phyloP scores from a whole-genome alignment of 2,113 vertebrate species.

The Pelusios castaneus region DNA sequence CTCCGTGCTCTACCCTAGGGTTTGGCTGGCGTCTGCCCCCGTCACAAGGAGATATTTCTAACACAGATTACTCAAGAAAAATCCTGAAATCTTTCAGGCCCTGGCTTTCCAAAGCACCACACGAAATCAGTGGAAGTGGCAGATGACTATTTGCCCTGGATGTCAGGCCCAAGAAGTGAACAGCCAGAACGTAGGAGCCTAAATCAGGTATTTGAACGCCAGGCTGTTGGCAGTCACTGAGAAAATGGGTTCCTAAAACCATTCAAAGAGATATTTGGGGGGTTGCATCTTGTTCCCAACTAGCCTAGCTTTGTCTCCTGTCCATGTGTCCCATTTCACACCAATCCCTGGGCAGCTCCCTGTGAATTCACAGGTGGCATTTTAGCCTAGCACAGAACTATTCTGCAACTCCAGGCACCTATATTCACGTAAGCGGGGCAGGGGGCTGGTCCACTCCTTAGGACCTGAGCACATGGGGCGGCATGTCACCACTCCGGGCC shows the following conservation, averaged over 20 bases:
- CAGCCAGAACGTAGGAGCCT: background rate
- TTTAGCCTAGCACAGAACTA: background rate
- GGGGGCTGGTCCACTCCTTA: background rate
- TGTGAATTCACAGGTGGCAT: background rate
- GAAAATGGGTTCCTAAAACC: background rate
- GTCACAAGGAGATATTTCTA: background rate
- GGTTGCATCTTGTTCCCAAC: background rate
- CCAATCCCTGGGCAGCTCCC: background rate
- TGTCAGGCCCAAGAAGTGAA: background rate
- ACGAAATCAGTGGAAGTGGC: background rate
- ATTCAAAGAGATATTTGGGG: background rate
- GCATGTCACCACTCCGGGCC: background rate
- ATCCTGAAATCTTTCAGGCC: background rate
- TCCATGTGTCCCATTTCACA: background rate
- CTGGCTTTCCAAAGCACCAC: background rate
- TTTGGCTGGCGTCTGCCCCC: background rate
- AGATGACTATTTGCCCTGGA: background rate
- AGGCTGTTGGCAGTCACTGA: background rate
- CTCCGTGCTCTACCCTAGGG: background rate
- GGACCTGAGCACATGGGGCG: background rate
- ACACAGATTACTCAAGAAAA: background rate
- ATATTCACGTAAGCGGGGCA: background rate
- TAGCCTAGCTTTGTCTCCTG: background rate
- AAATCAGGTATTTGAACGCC: background rate
- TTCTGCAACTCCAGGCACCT: background rate